These are phyloP conservation scores for Gyrodactylus bullatarudis DNA, from an alignment of 1,140 invertebrate genomes.

Conservation along the genomic window DNA sequence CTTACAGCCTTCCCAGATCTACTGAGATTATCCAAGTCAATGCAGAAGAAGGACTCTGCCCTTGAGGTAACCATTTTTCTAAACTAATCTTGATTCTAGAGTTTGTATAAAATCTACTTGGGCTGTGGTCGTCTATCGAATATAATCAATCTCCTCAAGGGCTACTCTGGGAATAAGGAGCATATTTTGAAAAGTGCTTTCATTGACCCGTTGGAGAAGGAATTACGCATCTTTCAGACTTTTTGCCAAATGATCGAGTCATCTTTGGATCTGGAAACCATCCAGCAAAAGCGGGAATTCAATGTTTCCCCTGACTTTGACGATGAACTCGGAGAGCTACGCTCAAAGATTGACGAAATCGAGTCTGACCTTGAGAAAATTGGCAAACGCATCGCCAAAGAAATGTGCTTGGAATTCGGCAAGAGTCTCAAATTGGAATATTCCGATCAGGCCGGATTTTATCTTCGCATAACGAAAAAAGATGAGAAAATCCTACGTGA, in stretches of 20 bases:
- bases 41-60: not conserved
- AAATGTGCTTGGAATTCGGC: not conserved
- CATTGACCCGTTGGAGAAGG: not conserved
- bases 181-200: not conserved
- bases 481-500: not conserved
- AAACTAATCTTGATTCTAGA: not conserved
- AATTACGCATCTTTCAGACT: not conserved
- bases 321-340: not conserved
- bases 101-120: not conserved
- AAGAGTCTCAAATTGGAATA: not conserved
- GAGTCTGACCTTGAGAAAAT: not conserved
- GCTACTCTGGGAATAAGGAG: not conserved
- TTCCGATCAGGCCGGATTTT: not conserved
- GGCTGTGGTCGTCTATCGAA: not conserved
- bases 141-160: not conserved
- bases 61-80: not conserved
- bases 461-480: not conserved
- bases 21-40: not conserved
- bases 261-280: not conserved
- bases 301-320: not conserved
- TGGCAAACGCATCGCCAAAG: not conserved
- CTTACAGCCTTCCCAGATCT: not conserved
- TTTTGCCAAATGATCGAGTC: not conserved
- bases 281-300: not conserved
- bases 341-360: not conserved